These are phyloP conservation scores for Cosmia trapezina DNA, from an alignment of 2,888 invertebrate species.

Conservation along the genomic window DNA sequence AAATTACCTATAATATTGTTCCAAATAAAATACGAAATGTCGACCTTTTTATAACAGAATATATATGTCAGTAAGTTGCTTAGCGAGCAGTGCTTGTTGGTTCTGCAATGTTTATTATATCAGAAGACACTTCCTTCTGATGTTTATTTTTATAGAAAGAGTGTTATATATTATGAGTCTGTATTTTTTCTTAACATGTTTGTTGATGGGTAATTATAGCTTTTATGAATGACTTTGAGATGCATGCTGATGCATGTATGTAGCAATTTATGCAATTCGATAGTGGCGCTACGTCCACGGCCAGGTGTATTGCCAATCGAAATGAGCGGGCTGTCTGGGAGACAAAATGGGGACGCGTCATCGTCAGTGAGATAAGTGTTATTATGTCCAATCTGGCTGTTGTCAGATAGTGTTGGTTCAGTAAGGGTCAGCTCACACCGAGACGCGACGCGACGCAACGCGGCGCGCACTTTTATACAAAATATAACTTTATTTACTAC, in stretches of 20 bases:
- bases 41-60: constrained; percentile 23
- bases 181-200: constrained; percentile 55
- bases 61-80: constrained; percentile 19
- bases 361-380: neutral
- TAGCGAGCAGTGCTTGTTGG: constrained; percentile 44
- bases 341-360: too few species aligned
- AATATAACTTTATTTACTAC: too few species aligned
- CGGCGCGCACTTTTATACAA: too few species aligned
- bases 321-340: neutral
- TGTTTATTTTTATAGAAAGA: constrained; percentile 52
- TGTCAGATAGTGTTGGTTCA: neutral
- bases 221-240: constrained; percentile 47
- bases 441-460: constrained; percentile 19
- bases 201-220: constrained; percentile 51
- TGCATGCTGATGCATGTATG: constrained; percentile 43
- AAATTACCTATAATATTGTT: constrained; percentile 31
- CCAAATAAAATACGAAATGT: constrained; percentile 17
- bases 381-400: neutral
- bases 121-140: constrained; percentile 28
- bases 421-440: constrained; percentile 20
- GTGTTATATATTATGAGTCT: constrained; percentile 50
- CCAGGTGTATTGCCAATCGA: neutral
- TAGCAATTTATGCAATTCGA: constrained; percentile 42
- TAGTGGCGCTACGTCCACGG: neutral
- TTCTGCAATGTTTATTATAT: constrained; percentile 46